Percentiles rank a stretch among this genome's conserved stretches.
Conservation (phyloP, 2,888 invertebrate species). For the Cryptophagus acutangulus region DNA sequence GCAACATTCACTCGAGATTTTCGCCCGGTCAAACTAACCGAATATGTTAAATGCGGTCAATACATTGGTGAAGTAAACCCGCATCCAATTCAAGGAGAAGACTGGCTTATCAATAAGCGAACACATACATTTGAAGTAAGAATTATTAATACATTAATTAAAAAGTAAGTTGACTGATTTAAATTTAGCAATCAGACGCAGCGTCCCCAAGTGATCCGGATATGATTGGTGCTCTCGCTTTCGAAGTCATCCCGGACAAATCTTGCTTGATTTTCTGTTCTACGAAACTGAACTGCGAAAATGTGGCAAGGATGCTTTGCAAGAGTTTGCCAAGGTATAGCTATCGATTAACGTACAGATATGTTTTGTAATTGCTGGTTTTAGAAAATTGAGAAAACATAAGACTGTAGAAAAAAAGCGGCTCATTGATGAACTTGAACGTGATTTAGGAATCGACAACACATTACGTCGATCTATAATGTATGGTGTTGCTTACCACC, state of each 20-base stretch:
- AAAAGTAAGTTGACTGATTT: too few species aligned
- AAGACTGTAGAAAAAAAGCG: constrained; percentile 56
- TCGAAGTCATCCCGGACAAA: constrained; percentile 72
- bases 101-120: too few species aligned
- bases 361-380: constrained; percentile 14
- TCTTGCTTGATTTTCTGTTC: constrained; percentile 90
- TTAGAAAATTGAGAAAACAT: constrained; percentile 53
- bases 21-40: constrained; percentile 80
- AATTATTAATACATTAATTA: too few species aligned
- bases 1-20: constrained; percentile 80
- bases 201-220: too few species aligned
- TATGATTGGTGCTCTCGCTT: constrained; percentile 70
- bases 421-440: constrained; percentile 58
- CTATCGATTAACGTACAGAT: not conserved
- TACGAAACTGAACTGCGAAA: constrained; percentile 89
- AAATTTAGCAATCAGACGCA: constrained; percentile 63
- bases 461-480: constrained; percentile 64
- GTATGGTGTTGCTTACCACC: constrained; percentile 89
- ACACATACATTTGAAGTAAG: constrained; percentile 16
- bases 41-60: constrained; percentile 79
- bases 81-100: too few species aligned
- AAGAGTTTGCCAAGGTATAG: constrained; percentile 28
- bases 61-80: too few species aligned
- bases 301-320: too few species aligned
- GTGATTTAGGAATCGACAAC: constrained; percentile 63